Base-by-base conservation (phyloP, 2,797 vertebrate species). In the Muscicapa comitata region DNA sequence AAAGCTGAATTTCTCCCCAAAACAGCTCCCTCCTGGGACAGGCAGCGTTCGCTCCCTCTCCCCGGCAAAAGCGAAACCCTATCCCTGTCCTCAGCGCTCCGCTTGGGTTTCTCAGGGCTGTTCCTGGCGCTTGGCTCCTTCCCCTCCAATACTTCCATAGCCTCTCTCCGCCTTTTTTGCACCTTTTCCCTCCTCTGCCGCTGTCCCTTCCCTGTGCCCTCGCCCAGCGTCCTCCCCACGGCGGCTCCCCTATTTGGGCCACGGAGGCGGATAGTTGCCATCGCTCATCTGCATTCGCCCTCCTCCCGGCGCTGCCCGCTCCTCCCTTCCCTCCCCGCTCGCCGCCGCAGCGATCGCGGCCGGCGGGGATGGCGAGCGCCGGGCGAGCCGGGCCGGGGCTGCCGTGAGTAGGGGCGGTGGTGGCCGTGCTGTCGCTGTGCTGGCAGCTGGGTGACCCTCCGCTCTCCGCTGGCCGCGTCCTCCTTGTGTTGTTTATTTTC, bases 271-370 rank as follows among this genome's bases (percentile, higher is more conserved):
- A 70, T 88, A 68, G 40, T 38, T 72, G 83, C 86, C 86, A 5
- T 9, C 0, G 12, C 90, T 90, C 51, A 95, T 95, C 95, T 94
- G 96, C 95, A 94, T 93, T 23, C 17, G 10, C 83, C 74, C 88
- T 93, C 90, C 94, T 85, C 90, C 87, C 70, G 0, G 5, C 7
- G 55, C 83, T 78, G 14, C 77, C 88, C 8, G 88, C 93, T 95
- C 94, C 95, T 96, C 88, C 92, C 94, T 92, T 38, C 89, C 43
- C 45, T 23, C 43, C 14, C 24, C 47, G 47, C 47, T 50, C 54
- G 82, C 6, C n/a, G 65, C 43, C 51, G 48, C 61, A 2, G 72
- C 59, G 59, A 4, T 7, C 28, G 50, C 50, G 29, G 13, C 66
- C 47, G 42, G 2, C 48, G 23, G 23, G 0, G 0, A 16, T 5